These are phyloP conservation scores for Cephus rjabovi DNA, from an alignment of 2,888 invertebrate genomes.

Conservation along the genomic window DNA sequence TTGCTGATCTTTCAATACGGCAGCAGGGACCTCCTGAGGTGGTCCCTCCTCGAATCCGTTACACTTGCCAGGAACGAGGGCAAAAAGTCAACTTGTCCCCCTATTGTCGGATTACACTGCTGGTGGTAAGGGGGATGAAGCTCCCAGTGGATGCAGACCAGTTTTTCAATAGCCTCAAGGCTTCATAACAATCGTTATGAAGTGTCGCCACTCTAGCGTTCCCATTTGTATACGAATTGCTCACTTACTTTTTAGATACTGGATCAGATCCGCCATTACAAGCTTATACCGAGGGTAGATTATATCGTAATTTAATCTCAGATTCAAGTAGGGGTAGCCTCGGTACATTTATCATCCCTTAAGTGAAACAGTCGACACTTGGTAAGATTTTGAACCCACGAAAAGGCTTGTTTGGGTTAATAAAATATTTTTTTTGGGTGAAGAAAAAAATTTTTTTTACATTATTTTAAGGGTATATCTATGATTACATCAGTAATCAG, in stretches of 20 bases:
- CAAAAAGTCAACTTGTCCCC: constrained; percentile 47
- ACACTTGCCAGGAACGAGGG: constrained; percentile 51
- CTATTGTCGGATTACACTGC: constrained; percentile 29
- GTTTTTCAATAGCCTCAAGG: constrained; percentile 49
- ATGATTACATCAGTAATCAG: neutral
- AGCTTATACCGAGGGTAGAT: constrained; percentile 39
- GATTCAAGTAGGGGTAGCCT: neutral
- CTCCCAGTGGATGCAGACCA: constrained; percentile 41
- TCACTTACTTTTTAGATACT: constrained; percentile 44
- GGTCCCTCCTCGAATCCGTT: constrained; percentile 46
- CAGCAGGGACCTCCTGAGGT: neutral
- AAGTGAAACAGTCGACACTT: neutral
- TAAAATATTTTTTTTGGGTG: neutral
- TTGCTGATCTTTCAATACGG: neutral
- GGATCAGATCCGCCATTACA: constrained; percentile 28
- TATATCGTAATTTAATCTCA: constrained; percentile 45
- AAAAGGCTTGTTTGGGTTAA: neutral
- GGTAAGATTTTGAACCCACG: neutral
- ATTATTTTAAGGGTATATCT: neutral
- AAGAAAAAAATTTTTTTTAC: neutral
- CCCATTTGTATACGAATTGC: constrained; percentile 62
- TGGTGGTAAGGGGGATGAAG: constrained; percentile 33
- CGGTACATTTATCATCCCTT: neutral
- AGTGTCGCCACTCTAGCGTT: constrained; percentile 56
- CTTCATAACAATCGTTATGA: constrained; percentile 38